Evolutionary conservation across 1,140 invertebrate species (phyloP).

Genomic region (Tetramorium alpestre): DNA sequence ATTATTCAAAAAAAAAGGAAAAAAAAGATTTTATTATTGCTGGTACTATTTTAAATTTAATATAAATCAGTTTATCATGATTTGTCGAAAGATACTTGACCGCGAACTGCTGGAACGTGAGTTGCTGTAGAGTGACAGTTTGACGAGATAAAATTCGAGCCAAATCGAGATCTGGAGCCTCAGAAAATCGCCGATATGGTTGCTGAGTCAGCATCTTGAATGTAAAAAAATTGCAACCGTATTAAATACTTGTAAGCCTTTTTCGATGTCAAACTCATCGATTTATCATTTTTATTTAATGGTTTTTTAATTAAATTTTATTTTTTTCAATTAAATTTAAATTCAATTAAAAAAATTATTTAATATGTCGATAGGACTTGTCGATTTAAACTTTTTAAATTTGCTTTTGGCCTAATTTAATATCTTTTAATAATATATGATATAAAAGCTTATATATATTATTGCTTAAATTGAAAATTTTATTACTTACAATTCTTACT

Average conservation of each 20-base stretch:
- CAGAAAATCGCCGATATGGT: constrained; percentile 14
- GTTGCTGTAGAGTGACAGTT: constrained; percentile 15
- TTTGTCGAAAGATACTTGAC: neutral
- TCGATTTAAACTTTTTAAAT: no score
- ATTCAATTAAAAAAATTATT: no score
- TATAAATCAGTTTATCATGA: neutral
- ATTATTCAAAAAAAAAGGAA: no score
- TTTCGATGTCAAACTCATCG: neutral
- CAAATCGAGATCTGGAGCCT: neutral
- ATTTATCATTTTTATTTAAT: neutral
- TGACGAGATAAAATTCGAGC: constrained; percentile 38
- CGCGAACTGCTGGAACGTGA: neutral
- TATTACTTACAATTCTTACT: no score
- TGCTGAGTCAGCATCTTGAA: constrained; percentile 26
- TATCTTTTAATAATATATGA: no score
- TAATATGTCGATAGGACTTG: no score
- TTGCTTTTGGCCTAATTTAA: no score
- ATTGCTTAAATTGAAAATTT: no score
- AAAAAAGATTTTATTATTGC: neutral
- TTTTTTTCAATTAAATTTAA: no score
- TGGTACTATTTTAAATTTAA: constrained; percentile 3
- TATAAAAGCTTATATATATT: no score
- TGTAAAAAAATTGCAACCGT: constrained; percentile 29
- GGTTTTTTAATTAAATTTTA: no score
- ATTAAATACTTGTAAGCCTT: constrained; percentile 2